Evolutionary conservation across 2,113 vertebrate species (phyloP).

Genomic region (Heterotis niloticus): DNA sequence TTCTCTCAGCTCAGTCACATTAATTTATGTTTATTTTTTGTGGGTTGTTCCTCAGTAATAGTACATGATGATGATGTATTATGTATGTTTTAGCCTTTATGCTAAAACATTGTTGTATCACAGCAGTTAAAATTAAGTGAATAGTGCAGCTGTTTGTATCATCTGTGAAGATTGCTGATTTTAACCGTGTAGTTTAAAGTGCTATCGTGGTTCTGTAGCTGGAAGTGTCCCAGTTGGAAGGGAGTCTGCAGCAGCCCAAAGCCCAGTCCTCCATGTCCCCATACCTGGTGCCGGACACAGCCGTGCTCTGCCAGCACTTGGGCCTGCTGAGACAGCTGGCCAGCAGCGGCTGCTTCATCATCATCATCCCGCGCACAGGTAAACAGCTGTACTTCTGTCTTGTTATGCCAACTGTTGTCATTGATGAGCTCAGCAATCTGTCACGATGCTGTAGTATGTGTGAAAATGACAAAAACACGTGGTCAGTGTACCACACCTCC

Average conservation of each 20-base stretch:
- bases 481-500: background rate
- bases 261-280: conserved; percentile 95
- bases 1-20: background rate
- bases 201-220: conserved; percentile 58
- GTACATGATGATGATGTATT: too few relatives aligned
- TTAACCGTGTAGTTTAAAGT: background rate
- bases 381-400: conserved; percentile 6
- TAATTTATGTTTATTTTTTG: background rate
- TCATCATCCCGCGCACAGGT: conserved; percentile 97
- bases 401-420: background rate
- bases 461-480: too few relatives aligned
- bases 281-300: conserved; percentile 88
- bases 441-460: too few relatives aligned
- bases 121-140: background rate
- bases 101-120: background rate
- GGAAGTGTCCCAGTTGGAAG: conserved; percentile 94
- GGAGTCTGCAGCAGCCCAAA: conserved; percentile 92
- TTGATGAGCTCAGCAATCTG: too few relatives aligned
- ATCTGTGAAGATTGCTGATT: too few relatives aligned
- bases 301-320: conserved; percentile 89
- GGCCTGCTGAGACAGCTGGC: conserved; percentile 81
- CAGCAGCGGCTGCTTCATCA: conserved; percentile 86
- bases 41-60: background rate
- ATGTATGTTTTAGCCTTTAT: too few relatives aligned
- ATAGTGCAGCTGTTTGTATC: too few relatives aligned